phyloP scores from a whole-genome alignment of 2,888 invertebrate species.

The Sympetrum striolatum region DNA sequence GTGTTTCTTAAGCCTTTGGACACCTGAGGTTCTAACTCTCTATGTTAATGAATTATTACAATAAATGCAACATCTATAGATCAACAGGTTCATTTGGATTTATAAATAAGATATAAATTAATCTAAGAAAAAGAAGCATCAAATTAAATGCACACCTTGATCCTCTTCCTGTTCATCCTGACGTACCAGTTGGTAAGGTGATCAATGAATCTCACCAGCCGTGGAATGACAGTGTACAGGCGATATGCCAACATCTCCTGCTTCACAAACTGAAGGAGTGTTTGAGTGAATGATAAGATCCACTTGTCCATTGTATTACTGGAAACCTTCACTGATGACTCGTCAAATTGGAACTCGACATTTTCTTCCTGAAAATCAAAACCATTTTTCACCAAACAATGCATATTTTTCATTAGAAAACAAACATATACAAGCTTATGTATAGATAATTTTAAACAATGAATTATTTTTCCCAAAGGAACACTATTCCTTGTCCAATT shows the following conservation, averaged over 20 bases:
- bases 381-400: neutral
- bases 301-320: constrained; percentile 94
- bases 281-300: constrained; percentile 97
- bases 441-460: too few species aligned
- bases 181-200: constrained; percentile 99
- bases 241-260: constrained; percentile 94
- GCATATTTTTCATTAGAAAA: too few species aligned
- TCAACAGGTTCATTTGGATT: too few species aligned
- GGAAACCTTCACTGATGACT: constrained; percentile 54
- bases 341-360: constrained; percentile 57
- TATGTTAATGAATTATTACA: too few species aligned
- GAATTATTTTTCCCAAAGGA: too few species aligned
- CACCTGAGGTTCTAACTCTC: too few species aligned
- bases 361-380: constrained; percentile 57
- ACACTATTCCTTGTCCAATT: too few species aligned
- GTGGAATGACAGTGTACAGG: constrained; percentile 93
- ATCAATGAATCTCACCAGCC: constrained; percentile 94
- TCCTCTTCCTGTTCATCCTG: constrained; percentile 90
- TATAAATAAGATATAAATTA: too few species aligned
- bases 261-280: constrained; percentile 84
- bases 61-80: too few species aligned
- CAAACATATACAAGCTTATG: too few species aligned
- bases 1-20: too few species aligned
- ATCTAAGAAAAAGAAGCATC: too few species aligned
- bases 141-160: constrained; percentile 67